Percentiles rank a stretch among this genome's conserved stretches.
Evolutionary conservation across 2,888 invertebrate genomes (phyloP).

Genomic region (Cheilosia impressa): DNA sequence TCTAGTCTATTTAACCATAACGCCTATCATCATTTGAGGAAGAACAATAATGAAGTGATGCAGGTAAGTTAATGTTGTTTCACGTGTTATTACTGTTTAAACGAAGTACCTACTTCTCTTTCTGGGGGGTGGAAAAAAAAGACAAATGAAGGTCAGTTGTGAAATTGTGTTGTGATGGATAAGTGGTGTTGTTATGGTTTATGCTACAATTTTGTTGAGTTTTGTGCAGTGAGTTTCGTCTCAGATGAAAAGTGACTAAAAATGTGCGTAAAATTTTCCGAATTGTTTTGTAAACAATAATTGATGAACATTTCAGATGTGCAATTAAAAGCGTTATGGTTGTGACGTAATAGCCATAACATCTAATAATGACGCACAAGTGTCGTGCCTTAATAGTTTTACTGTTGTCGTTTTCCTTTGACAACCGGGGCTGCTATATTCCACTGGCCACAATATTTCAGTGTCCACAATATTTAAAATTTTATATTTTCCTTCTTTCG

Average conservation of each 20-base stretch:
- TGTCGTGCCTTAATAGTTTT: no score
- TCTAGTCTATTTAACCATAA: conserved; percentile 80
- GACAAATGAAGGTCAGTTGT: conserved; percentile 66
- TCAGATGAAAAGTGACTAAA: neutral
- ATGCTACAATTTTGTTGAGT: neutral
- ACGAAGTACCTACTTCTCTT: neutral
- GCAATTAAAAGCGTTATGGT: no score
- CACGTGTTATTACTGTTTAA: neutral
- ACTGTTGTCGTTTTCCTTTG: no score
- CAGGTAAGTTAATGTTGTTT: conserved; percentile 77
- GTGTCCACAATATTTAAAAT: no score
- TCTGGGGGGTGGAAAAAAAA: conserved; percentile 18
- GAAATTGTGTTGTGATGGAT: conserved; percentile 16
- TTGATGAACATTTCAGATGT: no score
- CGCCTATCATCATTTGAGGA: conserved; percentile 82
- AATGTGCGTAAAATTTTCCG: no score
- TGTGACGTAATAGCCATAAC: no score
- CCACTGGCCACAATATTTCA: no score
- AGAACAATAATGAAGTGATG: conserved; percentile 78
- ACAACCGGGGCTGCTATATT: no score
- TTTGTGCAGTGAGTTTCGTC: neutral
- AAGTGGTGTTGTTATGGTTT: neutral
- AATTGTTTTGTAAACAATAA: no score
- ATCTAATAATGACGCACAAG: no score
- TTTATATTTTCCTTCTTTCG: no score